Evolutionary conservation across 2,888 invertebrate species (phyloP), one percentile per base, ranked within the genome.

Genomic region (Chrysina gloriosa): DNA sequence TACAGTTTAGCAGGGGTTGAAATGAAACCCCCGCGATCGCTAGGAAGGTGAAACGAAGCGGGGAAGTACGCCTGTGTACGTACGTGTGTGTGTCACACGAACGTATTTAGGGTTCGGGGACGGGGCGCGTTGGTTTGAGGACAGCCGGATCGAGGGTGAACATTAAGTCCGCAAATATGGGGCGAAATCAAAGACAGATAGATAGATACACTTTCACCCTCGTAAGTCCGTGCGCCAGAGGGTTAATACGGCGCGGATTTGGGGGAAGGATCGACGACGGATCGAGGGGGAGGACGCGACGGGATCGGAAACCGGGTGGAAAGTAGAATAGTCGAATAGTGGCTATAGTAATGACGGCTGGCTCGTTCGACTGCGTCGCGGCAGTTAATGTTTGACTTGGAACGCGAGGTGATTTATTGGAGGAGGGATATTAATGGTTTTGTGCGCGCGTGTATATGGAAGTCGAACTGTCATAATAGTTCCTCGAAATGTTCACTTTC

Each of bases 131-230:
- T 52, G 31, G 52, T 29, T 19, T 52, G 31, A 19, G 52, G 14
- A 19, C 31, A 45, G 27, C 6, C 27, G 52, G 52, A 31, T 52
- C 29, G 31, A 31, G 64, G 47, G 34, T 50, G 48, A 48, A 52
- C 65, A 65, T 65, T 65, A 50, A 54, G 65, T 65, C 65, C 27
- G 65, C 65, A 65, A 65, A 65, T 54, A 54, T 65, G 39, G 65
- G 56, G 47, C 47, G 65, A 39, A 65, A 65, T 56, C 56, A 45
- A 56, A 65, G 48, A 65, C 52, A 36, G 65, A 65, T 65, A 54
- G 56, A 56, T 56, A 58, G 58, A 58, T 58, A 58, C 58, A 58
- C 58, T 58, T 58, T 58, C 58, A 58, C 58, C 58, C 58, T 58
- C 58, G 58, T 58, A 39, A 39, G 58, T 58, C 58, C 58, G 58